Conservation (phyloP, 2,888 invertebrate species). For the Nomada lathburiana region DNA sequence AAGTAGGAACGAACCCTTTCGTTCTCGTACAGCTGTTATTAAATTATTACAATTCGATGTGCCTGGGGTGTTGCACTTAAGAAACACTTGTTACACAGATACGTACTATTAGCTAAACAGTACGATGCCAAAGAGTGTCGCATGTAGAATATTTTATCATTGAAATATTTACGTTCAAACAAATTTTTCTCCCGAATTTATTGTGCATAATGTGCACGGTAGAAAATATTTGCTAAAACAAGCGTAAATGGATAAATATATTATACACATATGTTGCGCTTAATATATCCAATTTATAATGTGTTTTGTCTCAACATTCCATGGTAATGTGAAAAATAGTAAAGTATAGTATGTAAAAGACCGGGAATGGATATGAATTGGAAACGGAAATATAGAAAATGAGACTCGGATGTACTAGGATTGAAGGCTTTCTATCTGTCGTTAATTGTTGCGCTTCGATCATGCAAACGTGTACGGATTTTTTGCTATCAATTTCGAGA, state of each 20-base stretch:
- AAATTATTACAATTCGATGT: neutral
- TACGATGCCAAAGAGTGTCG: too few species aligned
- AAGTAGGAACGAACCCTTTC: slow-evolving; percentile 8
- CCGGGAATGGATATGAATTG: slow-evolving; percentile 37
- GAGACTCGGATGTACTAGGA: slow-evolving; percentile 33
- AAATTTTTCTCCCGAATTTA: too few species aligned
- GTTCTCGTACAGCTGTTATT: neutral
- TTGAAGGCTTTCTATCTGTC: neutral
- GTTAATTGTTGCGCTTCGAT: slow-evolving; percentile 13
- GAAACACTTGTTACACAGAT: too few species aligned
- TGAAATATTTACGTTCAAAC: too few species aligned
- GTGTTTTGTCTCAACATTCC: neutral
- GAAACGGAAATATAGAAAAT: slow-evolving; percentile 48
- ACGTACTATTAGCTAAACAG: too few species aligned
- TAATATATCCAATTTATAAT: neutral
- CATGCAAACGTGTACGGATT: neutral
- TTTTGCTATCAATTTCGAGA: neutral
- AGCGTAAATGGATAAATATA: too few species aligned
- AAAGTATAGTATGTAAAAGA: neutral
- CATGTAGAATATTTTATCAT: too few species aligned
- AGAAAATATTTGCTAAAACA: neutral
- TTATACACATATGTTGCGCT: neutral
- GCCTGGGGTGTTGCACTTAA: too few species aligned
- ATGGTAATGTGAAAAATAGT: slow-evolving; percentile 3
- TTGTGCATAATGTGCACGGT: neutral